Evolutionary conservation across 2,113 vertebrate species (phyloP).

Genomic region (Tachysurus vachellii): DNA sequence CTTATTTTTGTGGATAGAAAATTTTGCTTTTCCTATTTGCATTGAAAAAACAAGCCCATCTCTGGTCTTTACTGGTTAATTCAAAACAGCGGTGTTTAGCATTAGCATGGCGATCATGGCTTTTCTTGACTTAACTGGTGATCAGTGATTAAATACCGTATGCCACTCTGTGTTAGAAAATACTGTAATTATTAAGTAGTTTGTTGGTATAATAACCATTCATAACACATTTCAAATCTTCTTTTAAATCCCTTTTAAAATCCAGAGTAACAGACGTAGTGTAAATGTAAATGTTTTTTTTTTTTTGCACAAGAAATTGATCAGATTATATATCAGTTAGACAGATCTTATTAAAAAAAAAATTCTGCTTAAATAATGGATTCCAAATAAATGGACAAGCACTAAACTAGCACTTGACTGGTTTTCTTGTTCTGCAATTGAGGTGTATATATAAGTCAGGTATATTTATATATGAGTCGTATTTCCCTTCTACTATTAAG

Average conservation of each 20-base stretch:
- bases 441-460: neutral
- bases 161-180: neutral
- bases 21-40: constrained; percentile 17
- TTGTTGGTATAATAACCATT: neutral
- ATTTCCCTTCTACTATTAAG: neutral
- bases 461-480: neutral
- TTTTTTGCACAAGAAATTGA: neutral
- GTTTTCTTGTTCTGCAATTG: neutral
- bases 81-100: neutral
- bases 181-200: neutral
- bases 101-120: neutral
- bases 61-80: neutral
- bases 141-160: neutral
- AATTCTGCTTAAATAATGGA: neutral
- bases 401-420: neutral
- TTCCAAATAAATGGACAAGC: neutral
- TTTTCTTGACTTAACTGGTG: neutral
- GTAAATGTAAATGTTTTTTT: neutral
- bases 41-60: neutral
- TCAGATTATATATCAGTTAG: neutral
- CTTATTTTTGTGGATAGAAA: neutral
- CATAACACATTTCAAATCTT: neutral
- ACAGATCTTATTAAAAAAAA: neutral
- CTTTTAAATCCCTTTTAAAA: neutral
- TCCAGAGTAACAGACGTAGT: neutral